Percentiles rank a stretch among this genome's conserved stretches.
Conservation (phyloP, 64 coral and sea anemone genomes). For the Actinia tenebrosa region DNA sequence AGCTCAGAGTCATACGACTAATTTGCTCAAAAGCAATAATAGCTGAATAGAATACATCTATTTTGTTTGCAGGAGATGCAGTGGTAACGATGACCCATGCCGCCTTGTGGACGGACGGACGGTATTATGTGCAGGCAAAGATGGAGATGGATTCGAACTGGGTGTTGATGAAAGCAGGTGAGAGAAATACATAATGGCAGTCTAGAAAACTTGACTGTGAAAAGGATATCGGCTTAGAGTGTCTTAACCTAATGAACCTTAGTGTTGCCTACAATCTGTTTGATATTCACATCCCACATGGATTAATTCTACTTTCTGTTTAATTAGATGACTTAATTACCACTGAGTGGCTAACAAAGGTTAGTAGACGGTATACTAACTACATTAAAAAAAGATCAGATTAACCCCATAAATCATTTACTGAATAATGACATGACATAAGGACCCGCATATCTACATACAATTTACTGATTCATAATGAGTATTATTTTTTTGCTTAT, state of each 20-base stretch:
- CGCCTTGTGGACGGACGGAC: constrained; percentile 79
- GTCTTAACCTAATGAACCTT: too few species aligned
- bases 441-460: too few species aligned
- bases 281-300: neutral
- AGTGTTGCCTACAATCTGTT: too few species aligned
- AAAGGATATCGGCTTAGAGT: too few species aligned
- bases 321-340: neutral
- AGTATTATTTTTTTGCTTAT: neutral
- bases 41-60: too few species aligned
- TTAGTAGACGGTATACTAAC: neutral
- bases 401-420: too few species aligned
- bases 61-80: constrained; percentile 41
- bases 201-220: too few species aligned
- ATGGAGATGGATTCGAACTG: constrained; percentile 90
- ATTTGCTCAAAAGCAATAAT: too few species aligned
- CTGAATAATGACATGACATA: too few species aligned
- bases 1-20: too few species aligned
- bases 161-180: constrained; percentile 64
- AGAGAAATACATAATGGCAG: neutral
- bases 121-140: constrained; percentile 67
- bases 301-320: neutral
- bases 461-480: too few species aligned
- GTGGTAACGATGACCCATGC: constrained; percentile 67
- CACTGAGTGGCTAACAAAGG: neutral
- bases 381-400: too few species aligned